Evolutionary conservation across 2,113 vertebrate genomes (phyloP).

Genomic region (Hippocampus comes): DNA sequence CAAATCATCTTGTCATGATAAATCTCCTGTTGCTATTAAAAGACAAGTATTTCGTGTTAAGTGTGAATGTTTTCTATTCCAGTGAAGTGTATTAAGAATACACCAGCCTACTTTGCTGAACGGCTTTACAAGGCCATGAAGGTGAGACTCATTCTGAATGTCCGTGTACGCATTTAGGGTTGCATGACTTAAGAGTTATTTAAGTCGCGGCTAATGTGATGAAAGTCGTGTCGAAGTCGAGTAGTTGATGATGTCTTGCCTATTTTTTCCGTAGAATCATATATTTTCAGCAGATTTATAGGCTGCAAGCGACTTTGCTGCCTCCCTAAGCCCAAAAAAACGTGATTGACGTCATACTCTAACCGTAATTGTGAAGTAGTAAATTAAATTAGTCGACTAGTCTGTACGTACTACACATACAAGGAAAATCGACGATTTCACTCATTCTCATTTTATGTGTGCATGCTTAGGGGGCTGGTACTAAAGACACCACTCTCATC

Average conservation of each 20-base stretch:
- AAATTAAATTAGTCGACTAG: no score
- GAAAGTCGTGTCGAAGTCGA: background rate
- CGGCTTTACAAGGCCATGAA: slow-evolving; percentile 93
- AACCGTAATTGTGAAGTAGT: no score
- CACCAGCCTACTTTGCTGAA: slow-evolving; percentile 89
- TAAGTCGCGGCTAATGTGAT: background rate
- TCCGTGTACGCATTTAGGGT: background rate
- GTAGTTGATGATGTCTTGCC: background rate
- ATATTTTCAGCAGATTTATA: no score
- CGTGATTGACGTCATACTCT: no score
- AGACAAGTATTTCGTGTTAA: slow-evolving; percentile 4
- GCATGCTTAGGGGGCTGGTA: slow-evolving; percentile 81
- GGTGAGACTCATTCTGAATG: slow-evolving; percentile 65
- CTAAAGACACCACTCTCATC: slow-evolving; percentile 90
- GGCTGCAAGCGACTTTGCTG: no score
- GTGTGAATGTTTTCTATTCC: slow-evolving; percentile 35
- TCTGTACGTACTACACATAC: no score
- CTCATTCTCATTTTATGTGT: background rate
- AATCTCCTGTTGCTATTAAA: background rate
- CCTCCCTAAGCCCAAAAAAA: no score
- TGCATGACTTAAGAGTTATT: background rate
- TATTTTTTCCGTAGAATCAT: no score
- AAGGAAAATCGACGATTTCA: background rate
- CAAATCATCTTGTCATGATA: background rate
- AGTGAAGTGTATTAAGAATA: slow-evolving; percentile 98